These are phyloP conservation scores for Ptychoptera albimana DNA, from an alignment of 2,888 invertebrate species.

Conservation along the genomic window DNA sequence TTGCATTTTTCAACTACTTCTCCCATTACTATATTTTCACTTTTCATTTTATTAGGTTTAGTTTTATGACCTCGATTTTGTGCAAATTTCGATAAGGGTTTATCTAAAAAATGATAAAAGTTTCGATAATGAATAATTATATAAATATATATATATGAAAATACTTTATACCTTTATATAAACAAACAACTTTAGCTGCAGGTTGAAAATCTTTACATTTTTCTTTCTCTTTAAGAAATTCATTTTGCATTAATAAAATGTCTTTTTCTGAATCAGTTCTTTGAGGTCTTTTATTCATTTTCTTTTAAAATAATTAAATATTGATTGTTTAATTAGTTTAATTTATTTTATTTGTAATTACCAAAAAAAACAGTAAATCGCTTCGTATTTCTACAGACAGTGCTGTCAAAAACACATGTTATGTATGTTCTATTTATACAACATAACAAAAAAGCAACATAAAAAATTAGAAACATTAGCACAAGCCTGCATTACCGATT, in stretches of 20 bases:
- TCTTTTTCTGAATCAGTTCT: conserved; percentile 57
- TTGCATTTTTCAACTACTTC: conserved; percentile 35
- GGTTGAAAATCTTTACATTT: conserved; percentile 39
- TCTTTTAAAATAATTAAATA: conserved; percentile 1
- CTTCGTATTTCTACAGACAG: no score
- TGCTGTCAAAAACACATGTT: no score
- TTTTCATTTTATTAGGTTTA: not conserved
- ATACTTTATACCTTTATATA: no score
- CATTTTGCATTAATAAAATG: conserved; percentile 54
- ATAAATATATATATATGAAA: conserved; percentile 3
- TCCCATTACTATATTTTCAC: conserved; percentile 29
- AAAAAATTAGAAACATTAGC: no score
- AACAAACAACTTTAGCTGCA: conserved; percentile 39
- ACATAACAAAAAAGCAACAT: no score
- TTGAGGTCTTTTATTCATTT: conserved; percentile 50
- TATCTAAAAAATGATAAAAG: conserved; percentile 12
- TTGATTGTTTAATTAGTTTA: not conserved
- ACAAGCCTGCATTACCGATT: no score
- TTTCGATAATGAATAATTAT: not conserved
- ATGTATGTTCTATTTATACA: no score
- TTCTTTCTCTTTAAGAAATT: conserved; percentile 41
- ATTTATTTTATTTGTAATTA: not conserved
- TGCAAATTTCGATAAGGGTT: conserved; percentile 24
- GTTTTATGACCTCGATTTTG: conserved; percentile 9
- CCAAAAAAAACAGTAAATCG: no score